Evolutionary conservation across 2,888 invertebrate species (phyloP).

Genomic region (Hydriomena furcata): DNA sequence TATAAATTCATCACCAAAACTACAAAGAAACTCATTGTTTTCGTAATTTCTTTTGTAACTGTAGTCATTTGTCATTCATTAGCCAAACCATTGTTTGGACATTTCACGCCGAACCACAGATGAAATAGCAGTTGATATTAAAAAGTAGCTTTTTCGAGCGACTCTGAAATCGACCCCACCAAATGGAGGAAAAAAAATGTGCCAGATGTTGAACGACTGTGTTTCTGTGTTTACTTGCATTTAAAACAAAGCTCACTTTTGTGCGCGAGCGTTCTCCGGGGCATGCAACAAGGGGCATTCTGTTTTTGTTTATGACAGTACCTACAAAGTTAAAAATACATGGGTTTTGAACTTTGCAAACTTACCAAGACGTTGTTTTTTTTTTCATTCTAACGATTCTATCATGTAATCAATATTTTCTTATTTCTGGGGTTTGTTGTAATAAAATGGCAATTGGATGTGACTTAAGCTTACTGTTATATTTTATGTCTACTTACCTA

Average conservation of each 20-base stretch:
- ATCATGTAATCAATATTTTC: too few relatives aligned
- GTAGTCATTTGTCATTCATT: constrained; percentile 22
- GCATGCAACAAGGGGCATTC: constrained; percentile 38
- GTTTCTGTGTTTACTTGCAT: constrained; percentile 76
- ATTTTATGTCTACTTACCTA: too few relatives aligned
- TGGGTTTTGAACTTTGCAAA: constrained; percentile 15
- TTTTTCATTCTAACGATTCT: background rate
- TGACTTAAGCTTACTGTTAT: too few relatives aligned
- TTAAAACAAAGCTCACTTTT: constrained; percentile 75
- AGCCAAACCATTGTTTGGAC: constrained; percentile 20
- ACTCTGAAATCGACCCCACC: constrained; percentile 47
- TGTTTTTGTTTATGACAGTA: constrained; percentile 33
- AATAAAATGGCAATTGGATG: too few relatives aligned
- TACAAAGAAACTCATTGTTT: constrained; percentile 25
- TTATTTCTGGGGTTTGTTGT: too few relatives aligned
- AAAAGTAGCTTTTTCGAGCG: constrained; percentile 19
- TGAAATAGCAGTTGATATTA: background rate
- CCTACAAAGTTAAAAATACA: constrained; percentile 22
- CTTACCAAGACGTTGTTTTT: background rate
- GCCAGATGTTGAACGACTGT: constrained; percentile 74
- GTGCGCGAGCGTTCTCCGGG: constrained; percentile 54
- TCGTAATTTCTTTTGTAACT: constrained; percentile 20
- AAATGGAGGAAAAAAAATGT: constrained; percentile 72
- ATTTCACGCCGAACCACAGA: constrained; percentile 15
- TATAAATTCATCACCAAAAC: constrained; percentile 10